Percentiles rank a stretch among this genome's conserved stretches.
Evolutionary conservation across 2,797 vertebrate genomes (phyloP).

Genomic region (Echeneis naucrates): DNA sequence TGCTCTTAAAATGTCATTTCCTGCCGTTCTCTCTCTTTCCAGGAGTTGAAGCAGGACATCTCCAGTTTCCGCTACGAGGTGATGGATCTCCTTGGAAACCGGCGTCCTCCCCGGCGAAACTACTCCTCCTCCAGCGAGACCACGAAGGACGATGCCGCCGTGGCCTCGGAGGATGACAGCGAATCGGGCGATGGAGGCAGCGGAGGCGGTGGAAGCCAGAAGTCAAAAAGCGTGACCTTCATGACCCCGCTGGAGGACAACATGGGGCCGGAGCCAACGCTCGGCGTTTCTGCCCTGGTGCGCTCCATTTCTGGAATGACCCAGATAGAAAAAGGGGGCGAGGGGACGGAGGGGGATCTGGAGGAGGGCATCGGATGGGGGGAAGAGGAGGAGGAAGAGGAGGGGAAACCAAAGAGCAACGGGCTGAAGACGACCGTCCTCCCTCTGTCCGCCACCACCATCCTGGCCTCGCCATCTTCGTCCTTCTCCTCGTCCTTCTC

Average conservation of each 20-base stretch:
- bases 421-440: conserved; percentile 87
- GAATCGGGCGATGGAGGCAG: conserved; percentile 68
- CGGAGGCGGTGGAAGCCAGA: conserved; percentile 72
- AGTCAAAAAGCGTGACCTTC: conserved; percentile 88
- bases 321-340: conserved; percentile 37
- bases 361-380: conserved; percentile 64
- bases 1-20: background rate
- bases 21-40: conserved; percentile 13
- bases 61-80: conserved; percentile 98
- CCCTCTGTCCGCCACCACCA: conserved; percentile 55
- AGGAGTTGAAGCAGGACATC: conserved; percentile 98
- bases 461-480: conserved; percentile 64
- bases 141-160: conserved; percentile 83
- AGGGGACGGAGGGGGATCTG: conserved; percentile 36
- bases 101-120: conserved; percentile 91
- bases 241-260: conserved; percentile 86
- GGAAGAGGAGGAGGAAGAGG: conserved; percentile 76
- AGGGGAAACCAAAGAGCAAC: conserved; percentile 93
- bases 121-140: conserved; percentile 93
- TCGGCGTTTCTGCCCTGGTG: conserved; percentile 89
- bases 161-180: conserved; percentile 77
- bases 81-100: conserved; percentile 93
- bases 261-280: conserved; percentile 79
- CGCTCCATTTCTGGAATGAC: conserved; percentile 89
- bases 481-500: conserved; percentile 68